Conservation (phyloP, 2,888 invertebrate species). For the Crematogaster levior region DNA sequence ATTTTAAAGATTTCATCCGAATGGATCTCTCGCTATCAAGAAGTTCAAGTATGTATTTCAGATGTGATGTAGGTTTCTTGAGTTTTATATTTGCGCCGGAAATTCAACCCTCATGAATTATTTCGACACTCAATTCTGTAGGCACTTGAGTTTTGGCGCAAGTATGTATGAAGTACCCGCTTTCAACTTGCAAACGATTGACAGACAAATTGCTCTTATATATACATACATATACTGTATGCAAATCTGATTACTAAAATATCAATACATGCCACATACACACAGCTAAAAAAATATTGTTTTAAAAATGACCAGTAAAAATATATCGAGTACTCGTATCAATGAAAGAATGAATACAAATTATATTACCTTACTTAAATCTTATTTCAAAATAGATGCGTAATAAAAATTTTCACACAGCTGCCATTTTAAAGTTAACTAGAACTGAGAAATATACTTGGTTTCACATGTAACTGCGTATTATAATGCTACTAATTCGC, state of each 20-base stretch:
- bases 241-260: neutral
- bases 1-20: neutral
- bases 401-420: neutral
- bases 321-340: neutral
- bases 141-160: constrained; percentile 22
- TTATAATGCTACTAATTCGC: constrained; percentile 2
- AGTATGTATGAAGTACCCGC: neutral
- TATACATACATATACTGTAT: neutral
- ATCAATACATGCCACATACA: neutral
- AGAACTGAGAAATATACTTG: neutral
- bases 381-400: neutral
- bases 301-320: neutral
- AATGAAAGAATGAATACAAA: too few relatives aligned
- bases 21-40: neutral
- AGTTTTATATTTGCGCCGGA: constrained; percentile 17
- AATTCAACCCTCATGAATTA: constrained; percentile 45
- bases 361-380: neutral
- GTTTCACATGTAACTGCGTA: neutral
- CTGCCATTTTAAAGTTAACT: neutral
- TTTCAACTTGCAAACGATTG: constrained; percentile 29
- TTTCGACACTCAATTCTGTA: constrained; percentile 31
- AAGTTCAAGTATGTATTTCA: constrained; percentile 16
- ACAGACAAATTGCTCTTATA: neutral
- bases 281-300: neutral
- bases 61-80: neutral